Conservation (phyloP, 2,797 vertebrate genomes). For the Labeo calbasu region DNA sequence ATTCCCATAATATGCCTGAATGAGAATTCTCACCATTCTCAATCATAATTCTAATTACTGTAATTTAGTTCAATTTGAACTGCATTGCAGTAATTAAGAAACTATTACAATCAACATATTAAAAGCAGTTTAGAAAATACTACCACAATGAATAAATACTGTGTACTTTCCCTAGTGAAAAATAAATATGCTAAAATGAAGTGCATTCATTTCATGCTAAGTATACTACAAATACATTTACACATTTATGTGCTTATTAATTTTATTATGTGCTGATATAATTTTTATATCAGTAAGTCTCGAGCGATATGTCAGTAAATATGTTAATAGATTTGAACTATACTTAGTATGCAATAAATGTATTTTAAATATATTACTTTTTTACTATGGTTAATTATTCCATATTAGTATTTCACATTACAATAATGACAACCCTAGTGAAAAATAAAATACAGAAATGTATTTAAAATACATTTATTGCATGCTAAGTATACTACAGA, state of each 20-base stretch:
- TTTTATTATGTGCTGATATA: too few species aligned
- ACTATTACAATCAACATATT: background rate
- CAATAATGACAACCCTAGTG: background rate
- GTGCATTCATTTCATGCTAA: background rate
- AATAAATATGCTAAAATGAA: background rate
- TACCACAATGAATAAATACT: background rate
- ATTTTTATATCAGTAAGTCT: background rate
- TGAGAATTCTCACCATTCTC: background rate
- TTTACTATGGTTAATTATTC: background rate
- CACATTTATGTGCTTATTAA: background rate
- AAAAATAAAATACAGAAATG: too few species aligned
- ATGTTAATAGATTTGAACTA: background rate
- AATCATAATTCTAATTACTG: background rate
- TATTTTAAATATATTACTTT: background rate
- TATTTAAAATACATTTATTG: too few species aligned
- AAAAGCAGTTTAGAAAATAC: background rate
- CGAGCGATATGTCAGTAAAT: background rate
- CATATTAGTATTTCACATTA: background rate
- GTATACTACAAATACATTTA: background rate
- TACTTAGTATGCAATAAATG: background rate
- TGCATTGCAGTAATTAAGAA: background rate
- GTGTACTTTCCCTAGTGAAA: background rate
- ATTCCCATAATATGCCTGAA: background rate
- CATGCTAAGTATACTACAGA: too few species aligned
- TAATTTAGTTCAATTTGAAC: conserved; percentile 3